Conservation (phyloP, 1,140 invertebrate genomes). For the Drosophila nigrodunni region DNA sequence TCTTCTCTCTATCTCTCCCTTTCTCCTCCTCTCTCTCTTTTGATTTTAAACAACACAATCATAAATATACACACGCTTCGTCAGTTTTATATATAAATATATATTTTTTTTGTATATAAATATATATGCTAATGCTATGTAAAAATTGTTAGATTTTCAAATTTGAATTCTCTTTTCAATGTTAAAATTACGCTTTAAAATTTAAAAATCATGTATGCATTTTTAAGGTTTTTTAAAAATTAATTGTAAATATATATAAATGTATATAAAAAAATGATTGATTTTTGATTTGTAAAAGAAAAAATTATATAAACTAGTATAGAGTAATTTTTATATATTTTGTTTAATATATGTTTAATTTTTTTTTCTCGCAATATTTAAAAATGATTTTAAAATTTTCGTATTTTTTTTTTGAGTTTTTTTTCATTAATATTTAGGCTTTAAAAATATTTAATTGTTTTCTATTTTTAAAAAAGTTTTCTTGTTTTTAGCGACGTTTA, state of each 20-base stretch:
- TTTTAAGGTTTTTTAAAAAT: conserved; percentile 65
- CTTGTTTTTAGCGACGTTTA: conserved; percentile 82
- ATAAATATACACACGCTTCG: conserved; percentile 80
- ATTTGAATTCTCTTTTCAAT: conserved; percentile 48
- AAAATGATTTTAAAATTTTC: conserved; percentile 53
- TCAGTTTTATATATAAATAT: conserved; percentile 79
- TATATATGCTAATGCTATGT: conserved; percentile 66
- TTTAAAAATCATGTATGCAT: conserved; percentile 73
- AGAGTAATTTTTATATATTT: conserved; percentile 55
- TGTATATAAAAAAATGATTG: conserved; percentile 49
- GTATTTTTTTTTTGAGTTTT: no score
- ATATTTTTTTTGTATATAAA: conserved; percentile 44
- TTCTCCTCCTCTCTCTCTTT: conserved; percentile 16
- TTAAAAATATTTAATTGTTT: conserved; percentile 43
- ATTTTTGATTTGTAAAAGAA: conserved; percentile 54
- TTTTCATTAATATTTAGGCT: conserved; percentile 40
- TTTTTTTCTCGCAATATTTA: conserved; percentile 62
- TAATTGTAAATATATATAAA: conserved; percentile 45
- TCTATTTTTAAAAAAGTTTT: conserved; percentile 72
- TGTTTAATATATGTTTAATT: conserved; percentile 48
- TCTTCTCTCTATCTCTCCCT: conserved; percentile 28
- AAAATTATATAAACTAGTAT: conserved; percentile 49
- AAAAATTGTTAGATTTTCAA: conserved; percentile 36
- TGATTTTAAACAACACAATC: conserved; percentile 72
- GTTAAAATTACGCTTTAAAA: conserved; percentile 79